phyloP scores from a whole-genome alignment of 2,113 vertebrate species.

The Crocuta crocuta region DNA sequence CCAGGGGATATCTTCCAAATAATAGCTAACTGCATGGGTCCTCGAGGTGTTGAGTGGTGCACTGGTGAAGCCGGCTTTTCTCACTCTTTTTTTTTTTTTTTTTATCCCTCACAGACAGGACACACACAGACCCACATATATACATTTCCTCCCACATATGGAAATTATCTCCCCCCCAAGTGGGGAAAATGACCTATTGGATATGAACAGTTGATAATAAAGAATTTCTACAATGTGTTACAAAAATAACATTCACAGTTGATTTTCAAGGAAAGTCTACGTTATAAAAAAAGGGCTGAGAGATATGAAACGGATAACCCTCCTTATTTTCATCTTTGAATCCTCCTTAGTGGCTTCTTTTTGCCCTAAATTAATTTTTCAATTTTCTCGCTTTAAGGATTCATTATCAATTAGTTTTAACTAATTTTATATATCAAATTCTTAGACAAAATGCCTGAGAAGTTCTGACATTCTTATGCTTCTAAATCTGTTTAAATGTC shows the following conservation, averaged over 20 bases:
- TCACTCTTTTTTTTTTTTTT: background rate
- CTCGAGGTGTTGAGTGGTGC: fast-evolving
- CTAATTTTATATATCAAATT: conserved; percentile 46
- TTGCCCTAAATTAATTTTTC: background rate
- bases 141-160: background rate
- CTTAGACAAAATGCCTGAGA: background rate
- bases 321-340: background rate
- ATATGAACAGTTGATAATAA: background rate
- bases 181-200: background rate
- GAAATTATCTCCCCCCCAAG: background rate
- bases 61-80: fast-evolving
- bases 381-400: background rate
- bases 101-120: no score
- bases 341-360: background rate
- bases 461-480: background rate
- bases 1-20: background rate
- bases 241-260: background rate
- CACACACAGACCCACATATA: background rate
- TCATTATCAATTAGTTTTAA: background rate
- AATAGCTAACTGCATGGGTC: background rate
- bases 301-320: background rate
- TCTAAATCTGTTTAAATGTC: background rate
- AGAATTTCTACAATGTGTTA: background rate
- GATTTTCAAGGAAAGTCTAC: background rate
- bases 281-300: background rate